A percentile compares a stretch with the other conserved stretches of the same genome.
These are phyloP conservation scores for Allobates femoralis DNA, from an alignment of 2,797 vertebrate species.

Conservation along the genomic window DNA sequence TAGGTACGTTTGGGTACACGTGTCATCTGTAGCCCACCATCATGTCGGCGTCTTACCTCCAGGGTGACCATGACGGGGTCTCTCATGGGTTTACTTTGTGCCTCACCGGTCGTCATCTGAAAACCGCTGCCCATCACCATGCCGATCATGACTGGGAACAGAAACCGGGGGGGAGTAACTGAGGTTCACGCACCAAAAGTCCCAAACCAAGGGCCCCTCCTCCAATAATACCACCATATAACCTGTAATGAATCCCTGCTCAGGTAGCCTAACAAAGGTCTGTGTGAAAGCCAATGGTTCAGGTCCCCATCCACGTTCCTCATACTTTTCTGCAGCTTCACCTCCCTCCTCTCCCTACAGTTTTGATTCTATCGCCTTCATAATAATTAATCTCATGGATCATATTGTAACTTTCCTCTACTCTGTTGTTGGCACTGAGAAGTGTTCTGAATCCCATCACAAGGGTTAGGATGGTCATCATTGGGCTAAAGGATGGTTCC, in stretches of 20 bases:
- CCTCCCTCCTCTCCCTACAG: background rate
- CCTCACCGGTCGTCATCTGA: conserved; percentile 64
- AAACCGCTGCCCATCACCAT: conserved; percentile 76
- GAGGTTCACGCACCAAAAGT: background rate
- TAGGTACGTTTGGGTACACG: too few relatives aligned
- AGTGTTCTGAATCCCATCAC: background rate
- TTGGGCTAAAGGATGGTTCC: background rate
- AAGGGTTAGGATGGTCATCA: background rate
- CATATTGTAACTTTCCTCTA: background rate
- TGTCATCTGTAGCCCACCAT: too few relatives aligned
- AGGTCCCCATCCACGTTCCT: too few relatives aligned
- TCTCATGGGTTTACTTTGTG: conserved; percentile 74
- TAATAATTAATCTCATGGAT: background rate
- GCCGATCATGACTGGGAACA: conserved; percentile 71
- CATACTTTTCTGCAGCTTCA: background rate
- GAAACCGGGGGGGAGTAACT: fast-evolving
- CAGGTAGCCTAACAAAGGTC: too few relatives aligned
- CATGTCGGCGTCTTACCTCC: conserved; percentile 73
- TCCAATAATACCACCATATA: background rate
- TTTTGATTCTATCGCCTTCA: background rate
- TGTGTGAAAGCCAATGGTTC: too few relatives aligned
- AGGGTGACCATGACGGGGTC: conserved; percentile 76
- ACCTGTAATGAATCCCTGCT: too few relatives aligned
- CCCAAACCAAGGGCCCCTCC: too few relatives aligned
- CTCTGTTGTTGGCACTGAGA: background rate